Percentiles rank a stretch among this genome's conserved stretches.
Evolutionary conservation across 2,888 invertebrate species (phyloP).

Genomic region (Palloptera scutellata): DNA sequence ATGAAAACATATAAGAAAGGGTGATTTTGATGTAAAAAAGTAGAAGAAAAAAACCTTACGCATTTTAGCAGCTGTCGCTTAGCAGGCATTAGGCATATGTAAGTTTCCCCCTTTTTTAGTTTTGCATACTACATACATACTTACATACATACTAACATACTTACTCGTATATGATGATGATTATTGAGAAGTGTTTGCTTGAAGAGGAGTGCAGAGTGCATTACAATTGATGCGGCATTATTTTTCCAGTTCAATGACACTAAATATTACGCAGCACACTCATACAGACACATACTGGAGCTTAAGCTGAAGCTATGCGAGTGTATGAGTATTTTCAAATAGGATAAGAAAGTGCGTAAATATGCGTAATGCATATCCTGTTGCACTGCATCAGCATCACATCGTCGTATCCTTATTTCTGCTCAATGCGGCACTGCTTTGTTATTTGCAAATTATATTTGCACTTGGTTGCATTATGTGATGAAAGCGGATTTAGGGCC

Average conservation of each 20-base stretch:
- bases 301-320: too few relatives aligned
- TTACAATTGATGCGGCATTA: constrained; percentile 27
- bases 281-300: too few relatives aligned
- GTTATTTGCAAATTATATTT: too few relatives aligned
- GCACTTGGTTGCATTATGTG: too few relatives aligned
- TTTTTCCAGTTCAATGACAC: constrained; percentile 44
- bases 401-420: too few relatives aligned
- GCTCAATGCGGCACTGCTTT: too few relatives aligned
- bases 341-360: background rate
- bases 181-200: too few relatives aligned
- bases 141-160: too few relatives aligned
- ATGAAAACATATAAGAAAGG: constrained; percentile 4
- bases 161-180: background rate
- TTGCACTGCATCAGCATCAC: background rate
- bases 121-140: too few relatives aligned
- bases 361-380: constrained; percentile 1
- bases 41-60: constrained; percentile 12
- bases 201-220: constrained; percentile 13
- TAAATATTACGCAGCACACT: too few relatives aligned
- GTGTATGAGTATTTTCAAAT: background rate
- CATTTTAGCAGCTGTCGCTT: constrained; percentile 43
- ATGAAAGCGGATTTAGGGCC: too few relatives aligned
- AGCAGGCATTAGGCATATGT: constrained; percentile 2
- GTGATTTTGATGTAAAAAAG: constrained; percentile 34
- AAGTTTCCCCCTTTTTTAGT: background rate